Percentiles rank a stretch among this genome's conserved stretches.
phyloP scores from a whole-genome alignment of 2,113 vertebrate genomes.

The Poicephalus meyeri region DNA sequence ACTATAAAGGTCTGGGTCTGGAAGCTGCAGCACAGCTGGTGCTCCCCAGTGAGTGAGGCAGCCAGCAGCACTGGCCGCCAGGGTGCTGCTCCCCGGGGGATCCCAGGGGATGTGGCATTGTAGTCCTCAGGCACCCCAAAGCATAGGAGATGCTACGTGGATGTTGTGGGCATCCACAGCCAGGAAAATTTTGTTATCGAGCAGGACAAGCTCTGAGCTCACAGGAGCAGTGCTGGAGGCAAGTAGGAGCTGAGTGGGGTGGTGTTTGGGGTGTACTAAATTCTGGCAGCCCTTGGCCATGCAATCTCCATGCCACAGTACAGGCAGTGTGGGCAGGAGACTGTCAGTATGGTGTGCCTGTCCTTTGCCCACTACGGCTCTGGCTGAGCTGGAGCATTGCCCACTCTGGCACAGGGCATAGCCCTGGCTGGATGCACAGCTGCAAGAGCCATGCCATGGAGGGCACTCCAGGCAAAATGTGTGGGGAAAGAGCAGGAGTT shows the following conservation, averaged over 20 bases:
- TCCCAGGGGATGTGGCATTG: neutral
- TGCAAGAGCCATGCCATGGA: neutral
- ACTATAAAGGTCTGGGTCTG: slow-evolving; percentile 57
- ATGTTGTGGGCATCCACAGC: neutral
- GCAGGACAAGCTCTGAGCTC: neutral
- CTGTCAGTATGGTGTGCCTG: fast-evolving
- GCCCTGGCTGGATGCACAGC: fast-evolving
- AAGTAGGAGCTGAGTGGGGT: neutral
- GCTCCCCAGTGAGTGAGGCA: neutral
- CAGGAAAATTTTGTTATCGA: neutral
- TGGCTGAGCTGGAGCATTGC: neutral
- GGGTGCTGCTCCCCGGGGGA: neutral
- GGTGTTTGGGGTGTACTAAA: neutral
- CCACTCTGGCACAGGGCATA: fast-evolving
- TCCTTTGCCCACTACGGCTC: neutral
- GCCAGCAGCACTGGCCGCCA: fast-evolving
- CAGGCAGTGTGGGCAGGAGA: fast-evolving
- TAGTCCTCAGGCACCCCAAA: neutral
- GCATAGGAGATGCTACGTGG: neutral
- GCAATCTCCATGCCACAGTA: fast-evolving
- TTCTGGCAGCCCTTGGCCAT: neutral
- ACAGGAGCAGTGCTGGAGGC: fast-evolving
- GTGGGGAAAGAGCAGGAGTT: slow-evolving; percentile 26
- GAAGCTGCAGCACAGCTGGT: neutral
- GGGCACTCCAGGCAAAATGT: neutral